Conservation (phyloP, 2,797 vertebrate genomes). For the Pipistrellus kuhlii region DNA sequence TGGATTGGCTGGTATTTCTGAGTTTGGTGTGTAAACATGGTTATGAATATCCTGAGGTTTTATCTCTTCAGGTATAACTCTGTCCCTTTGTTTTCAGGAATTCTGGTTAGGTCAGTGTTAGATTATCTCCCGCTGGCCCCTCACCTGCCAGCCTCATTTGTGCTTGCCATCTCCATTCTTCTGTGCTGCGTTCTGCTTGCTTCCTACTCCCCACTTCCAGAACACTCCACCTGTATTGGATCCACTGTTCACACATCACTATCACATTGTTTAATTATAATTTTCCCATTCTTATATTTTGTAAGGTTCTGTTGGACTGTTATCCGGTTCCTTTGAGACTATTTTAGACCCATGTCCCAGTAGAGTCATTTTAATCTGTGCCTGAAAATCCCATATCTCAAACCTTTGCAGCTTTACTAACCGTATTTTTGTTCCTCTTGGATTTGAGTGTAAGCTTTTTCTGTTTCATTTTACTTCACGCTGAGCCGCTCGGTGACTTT, state of each 20-base stretch:
- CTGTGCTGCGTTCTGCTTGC: not conserved
- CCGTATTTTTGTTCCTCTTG: not conserved
- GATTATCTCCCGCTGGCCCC: not conserved
- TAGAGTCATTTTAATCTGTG: not conserved
- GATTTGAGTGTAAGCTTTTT: not conserved
- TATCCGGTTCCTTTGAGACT: not conserved
- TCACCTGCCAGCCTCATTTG: not conserved
- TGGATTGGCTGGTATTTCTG: not conserved
- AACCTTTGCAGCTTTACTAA: not conserved
- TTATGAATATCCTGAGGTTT: not conserved
- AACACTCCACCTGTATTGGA: not conserved
- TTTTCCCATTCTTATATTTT: not conserved
- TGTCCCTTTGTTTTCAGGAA: not conserved
- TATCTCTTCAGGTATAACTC: not conserved
- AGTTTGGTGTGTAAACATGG: not conserved
- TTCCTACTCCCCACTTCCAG: not conserved
- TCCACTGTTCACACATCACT: not conserved
- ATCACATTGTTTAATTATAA: not conserved
- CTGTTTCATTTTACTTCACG: not conserved
- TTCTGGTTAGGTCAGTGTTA: not conserved
- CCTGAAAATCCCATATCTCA: not conserved
- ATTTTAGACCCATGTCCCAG: not conserved
- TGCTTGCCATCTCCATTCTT: not conserved
- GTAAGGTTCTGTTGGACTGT: not conserved
- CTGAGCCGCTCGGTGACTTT: not conserved